A percentile compares a stretch with the other conserved stretches of the same genome.
phyloP scores from a whole-genome alignment of 1,140 invertebrate species.

The Colletes latitarsis region DNA sequence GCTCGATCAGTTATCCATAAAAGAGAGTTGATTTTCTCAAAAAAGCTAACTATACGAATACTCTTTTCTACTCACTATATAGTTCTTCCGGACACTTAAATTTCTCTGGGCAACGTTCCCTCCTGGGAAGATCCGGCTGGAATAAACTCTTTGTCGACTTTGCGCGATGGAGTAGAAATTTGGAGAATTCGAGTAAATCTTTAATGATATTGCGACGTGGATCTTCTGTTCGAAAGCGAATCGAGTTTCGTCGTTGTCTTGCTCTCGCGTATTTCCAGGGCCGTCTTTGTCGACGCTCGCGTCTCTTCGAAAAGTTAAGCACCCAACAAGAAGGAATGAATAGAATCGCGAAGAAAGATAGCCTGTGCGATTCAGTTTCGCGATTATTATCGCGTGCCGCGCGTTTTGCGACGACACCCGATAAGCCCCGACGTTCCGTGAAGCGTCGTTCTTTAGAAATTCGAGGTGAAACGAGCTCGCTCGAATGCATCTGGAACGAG shows the following conservation, averaged over 20 bases:
- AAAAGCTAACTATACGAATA: too few species aligned
- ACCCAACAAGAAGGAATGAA: neutral
- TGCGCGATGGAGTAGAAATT: neutral
- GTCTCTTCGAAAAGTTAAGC: neutral
- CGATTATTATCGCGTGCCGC: slow-evolving; percentile 24
- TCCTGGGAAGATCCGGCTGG: too few species aligned
- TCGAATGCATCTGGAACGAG: neutral
- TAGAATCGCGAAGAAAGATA: slow-evolving; percentile 5
- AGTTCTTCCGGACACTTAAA: neutral
- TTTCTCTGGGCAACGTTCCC: neutral
- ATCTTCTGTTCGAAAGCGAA: neutral
- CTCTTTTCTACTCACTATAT: neutral
- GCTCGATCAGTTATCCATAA: neutral
- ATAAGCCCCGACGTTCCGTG: neutral
- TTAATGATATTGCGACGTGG: neutral
- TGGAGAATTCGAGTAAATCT: neutral
- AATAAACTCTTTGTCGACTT: neutral
- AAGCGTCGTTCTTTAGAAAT: neutral
- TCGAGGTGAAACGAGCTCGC: neutral
- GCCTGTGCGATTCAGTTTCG: neutral
- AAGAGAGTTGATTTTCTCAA: neutral
- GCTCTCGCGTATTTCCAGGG: too few species aligned
- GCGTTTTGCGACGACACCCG: neutral
- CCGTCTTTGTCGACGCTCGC: neutral
- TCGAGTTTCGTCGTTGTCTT: neutral